Percentiles rank a stretch among this genome's conserved stretches.
These are phyloP conservation scores for Epinotia ramella DNA, from an alignment of 2,888 invertebrate genomes.

Conservation along the genomic window DNA sequence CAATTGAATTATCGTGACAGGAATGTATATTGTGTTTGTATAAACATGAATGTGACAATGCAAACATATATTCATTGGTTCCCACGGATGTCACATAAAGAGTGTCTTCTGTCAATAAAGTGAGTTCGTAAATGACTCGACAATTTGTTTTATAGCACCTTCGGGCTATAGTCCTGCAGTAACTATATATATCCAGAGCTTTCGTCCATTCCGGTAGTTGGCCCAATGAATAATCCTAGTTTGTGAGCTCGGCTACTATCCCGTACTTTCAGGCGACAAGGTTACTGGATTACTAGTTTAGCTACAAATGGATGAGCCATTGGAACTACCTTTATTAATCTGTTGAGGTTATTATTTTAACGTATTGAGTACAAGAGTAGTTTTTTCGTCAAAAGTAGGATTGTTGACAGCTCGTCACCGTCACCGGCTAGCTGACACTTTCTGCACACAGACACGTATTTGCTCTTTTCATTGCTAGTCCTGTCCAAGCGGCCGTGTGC, in stretches of 20 bases:
- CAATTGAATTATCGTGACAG: background rate
- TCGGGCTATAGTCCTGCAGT: too few relatives aligned
- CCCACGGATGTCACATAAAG: background rate
- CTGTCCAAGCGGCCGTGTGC: slow-evolving; percentile 34
- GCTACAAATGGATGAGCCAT: too few relatives aligned
- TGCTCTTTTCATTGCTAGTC: slow-evolving; percentile 41
- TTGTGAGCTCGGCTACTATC: too few relatives aligned
- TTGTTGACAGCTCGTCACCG: slow-evolving; percentile 35
- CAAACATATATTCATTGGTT: background rate
- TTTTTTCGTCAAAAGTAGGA: slow-evolving; percentile 26
- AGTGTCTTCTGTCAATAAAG: slow-evolving; percentile 3
- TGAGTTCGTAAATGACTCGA: background rate
- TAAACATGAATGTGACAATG: background rate
- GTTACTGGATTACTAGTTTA: background rate
- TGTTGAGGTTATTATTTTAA: background rate
- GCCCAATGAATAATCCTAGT: too few relatives aligned
- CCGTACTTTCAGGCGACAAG: too few relatives aligned
- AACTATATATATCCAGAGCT: too few relatives aligned
- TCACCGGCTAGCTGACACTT: slow-evolving; percentile 32
- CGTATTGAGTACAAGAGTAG: background rate
- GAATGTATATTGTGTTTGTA: background rate
- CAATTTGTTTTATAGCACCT: background rate
- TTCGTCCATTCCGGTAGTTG: too few relatives aligned
- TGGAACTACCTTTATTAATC: background rate
- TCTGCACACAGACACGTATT: slow-evolving; percentile 30